Percentiles rank a stretch among this genome's conserved stretches.
Conservation (phyloP, 1,140 invertebrate species). For the Pseudomyrmex gracilis region DNA sequence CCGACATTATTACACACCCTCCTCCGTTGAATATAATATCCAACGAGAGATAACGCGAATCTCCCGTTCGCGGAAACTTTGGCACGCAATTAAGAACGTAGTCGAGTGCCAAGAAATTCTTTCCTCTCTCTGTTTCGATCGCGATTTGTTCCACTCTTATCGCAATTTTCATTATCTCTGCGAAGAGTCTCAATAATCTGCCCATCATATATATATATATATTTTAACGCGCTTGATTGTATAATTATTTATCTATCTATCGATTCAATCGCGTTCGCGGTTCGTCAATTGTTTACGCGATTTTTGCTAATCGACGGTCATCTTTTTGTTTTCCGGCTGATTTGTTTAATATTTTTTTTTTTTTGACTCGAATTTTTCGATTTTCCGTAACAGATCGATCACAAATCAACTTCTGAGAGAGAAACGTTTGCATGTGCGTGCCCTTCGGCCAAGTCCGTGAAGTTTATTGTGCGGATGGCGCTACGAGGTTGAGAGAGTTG, state of each 20-base stretch:
- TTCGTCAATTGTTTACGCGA: not conserved
- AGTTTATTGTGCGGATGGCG: slow-evolving; percentile 67
- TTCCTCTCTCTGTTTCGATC: not conserved
- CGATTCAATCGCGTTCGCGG: too few species aligned
- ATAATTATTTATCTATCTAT: not conserved
- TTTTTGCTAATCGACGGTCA: not conserved
- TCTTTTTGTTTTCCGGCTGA: not conserved
- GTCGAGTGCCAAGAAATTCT: not conserved
- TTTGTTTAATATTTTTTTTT: not conserved
- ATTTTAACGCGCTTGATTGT: not conserved
- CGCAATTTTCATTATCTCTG: not conserved
- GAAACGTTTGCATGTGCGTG: slow-evolving; percentile 61
- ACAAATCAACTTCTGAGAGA: not conserved
- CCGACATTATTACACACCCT: not conserved
- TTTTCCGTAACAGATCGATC: not conserved
- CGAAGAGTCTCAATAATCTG: not conserved
- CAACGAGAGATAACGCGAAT: slow-evolving; percentile 52
- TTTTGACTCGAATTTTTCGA: not conserved
- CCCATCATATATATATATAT: too few species aligned
- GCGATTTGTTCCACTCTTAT: not conserved
- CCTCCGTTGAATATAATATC: slow-evolving; percentile 31
- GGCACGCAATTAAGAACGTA: too few species aligned
- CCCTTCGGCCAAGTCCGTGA: slow-evolving; percentile 68
- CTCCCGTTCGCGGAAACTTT: slow-evolving; percentile 1
- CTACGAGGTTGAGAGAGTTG: slow-evolving; percentile 75